Percentiles rank a stretch among this genome's conserved stretches.
phyloP scores from a whole-genome alignment of 2,888 invertebrate genomes.

The Troides oblongomaculatus region DNA sequence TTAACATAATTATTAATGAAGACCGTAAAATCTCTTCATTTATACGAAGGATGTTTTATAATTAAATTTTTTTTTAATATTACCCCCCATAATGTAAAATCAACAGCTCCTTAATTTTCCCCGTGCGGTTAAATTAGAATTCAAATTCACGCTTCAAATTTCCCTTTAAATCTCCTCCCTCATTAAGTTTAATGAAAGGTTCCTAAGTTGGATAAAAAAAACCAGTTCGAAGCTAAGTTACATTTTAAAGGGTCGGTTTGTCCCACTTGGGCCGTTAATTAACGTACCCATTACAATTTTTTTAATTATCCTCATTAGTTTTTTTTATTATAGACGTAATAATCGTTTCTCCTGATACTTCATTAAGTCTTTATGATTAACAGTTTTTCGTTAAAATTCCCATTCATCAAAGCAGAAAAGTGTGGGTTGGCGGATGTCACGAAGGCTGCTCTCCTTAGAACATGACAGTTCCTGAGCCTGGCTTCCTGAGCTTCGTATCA shows the following conservation, averaged over 20 bases:
- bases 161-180: slow-evolving; percentile 16
- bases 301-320: neutral
- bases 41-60: too few relatives aligned
- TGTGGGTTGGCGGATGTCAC: too few relatives aligned
- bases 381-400: too few relatives aligned
- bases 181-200: slow-evolving; percentile 28
- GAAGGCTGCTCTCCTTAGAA: too few relatives aligned
- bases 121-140: slow-evolving; percentile 9
- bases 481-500: too few relatives aligned
- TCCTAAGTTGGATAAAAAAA: slow-evolving; percentile 1
- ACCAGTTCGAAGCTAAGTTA: slow-evolving; percentile 8
- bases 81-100: too few relatives aligned
- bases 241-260: slow-evolving; percentile 12
- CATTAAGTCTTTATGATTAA: too few relatives aligned
- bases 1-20: too few relatives aligned
- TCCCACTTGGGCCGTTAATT: slow-evolving; percentile 20
- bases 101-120: slow-evolving; percentile 1
- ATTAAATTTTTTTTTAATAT: too few relatives aligned
- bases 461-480: too few relatives aligned
- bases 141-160: slow-evolving; percentile 20
- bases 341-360: neutral
- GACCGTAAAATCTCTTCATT: too few relatives aligned
- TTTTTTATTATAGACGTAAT: neutral
- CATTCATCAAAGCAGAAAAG: too few relatives aligned
- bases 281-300: neutral